Base-by-base conservation (phyloP, 2,113 vertebrate genomes). In the Psettodes erumei region DNA sequence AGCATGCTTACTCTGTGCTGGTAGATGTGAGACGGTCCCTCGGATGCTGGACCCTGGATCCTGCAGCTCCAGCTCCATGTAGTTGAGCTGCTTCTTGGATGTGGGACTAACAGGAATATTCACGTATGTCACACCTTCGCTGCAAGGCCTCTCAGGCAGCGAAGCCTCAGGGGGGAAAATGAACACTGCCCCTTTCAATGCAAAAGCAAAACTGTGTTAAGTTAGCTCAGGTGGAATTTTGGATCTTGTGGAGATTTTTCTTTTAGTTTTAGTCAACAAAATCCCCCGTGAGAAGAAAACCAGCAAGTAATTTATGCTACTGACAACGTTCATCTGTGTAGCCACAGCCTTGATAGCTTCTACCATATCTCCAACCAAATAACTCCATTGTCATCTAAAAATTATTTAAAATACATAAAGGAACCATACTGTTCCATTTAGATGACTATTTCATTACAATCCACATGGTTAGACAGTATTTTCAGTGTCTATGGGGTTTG, bases 51-150 rank as follows among this genome's bases (percentile, higher is more conserved):
- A 60, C 1, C 87, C 74, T 0, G 92, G 80, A 37, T 95, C 96
- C 70, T 94, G 96, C 66, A 96, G 94, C 83, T 96, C 96, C 88
- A 98, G 85, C 83, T 97, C 97, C 95, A 96, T 93, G 89, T 97
- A 98, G 89, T 97, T 95, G 69, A 96, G 94, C 83, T 96, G 95
- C 86, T 94, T 95, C 84, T 94, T 94, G 62, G 95, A 94, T 1
- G 93, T 89, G 15, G 96, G 96, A 77, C 96, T 97, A 71, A 95
- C 82, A 4, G 97, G 97, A 88, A 98, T 95, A 91, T 97, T 98
- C 63, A 95, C 93, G 4, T 96, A 97, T 2, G 91, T 96, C 81
- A 90, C 93, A 13, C 82, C 81, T 27, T 95, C 95, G 0, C 90
- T 81, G 40, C 84, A 91, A n/a, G 78, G 35, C 75, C 93, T 92